Percentiles rank a stretch among this genome's conserved stretches.
Conservation (phyloP, 2,113 vertebrate genomes). For the Platysternon megacephalum region DNA sequence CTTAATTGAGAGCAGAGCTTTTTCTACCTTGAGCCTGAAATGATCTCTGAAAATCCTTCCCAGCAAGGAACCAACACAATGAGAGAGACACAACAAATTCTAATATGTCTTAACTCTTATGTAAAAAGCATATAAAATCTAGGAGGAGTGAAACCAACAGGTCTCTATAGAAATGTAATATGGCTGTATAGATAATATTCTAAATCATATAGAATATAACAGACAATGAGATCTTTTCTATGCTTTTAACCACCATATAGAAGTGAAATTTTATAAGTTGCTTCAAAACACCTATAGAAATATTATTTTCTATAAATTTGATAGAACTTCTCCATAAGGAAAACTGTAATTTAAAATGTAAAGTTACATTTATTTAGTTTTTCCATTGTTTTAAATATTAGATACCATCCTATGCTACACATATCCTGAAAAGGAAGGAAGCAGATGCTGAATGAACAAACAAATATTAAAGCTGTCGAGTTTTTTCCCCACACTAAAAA, state of each 20-base stretch:
- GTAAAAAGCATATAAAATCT: neutral
- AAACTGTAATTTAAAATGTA: conserved; percentile 20
- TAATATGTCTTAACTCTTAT: neutral
- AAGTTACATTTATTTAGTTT: neutral
- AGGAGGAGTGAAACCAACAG: neutral
- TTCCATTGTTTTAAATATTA: neutral
- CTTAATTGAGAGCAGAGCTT: neutral
- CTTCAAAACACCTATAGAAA: neutral
- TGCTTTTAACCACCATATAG: neutral
- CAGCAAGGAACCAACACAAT: neutral
- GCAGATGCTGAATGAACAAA: conserved; percentile 28
- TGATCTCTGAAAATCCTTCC: neutral
- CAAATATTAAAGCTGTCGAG: neutral
- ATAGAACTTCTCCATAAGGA: conserved; percentile 21
- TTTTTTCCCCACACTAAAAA: conserved; percentile 21
- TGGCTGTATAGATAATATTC: neutral
- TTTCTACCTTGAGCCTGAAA: neutral
- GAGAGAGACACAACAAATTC: neutral
- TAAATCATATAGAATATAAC: neutral
- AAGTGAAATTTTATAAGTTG: neutral
- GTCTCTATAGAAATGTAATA: neutral
- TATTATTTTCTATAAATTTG: conserved; percentile 1
- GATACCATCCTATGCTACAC: neutral
- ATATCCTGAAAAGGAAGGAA: conserved; percentile 29
- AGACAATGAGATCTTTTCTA: neutral